phyloP scores from a whole-genome alignment of 2,113 vertebrate genomes.

The Brachyhypopomus occidentalis region DNA sequence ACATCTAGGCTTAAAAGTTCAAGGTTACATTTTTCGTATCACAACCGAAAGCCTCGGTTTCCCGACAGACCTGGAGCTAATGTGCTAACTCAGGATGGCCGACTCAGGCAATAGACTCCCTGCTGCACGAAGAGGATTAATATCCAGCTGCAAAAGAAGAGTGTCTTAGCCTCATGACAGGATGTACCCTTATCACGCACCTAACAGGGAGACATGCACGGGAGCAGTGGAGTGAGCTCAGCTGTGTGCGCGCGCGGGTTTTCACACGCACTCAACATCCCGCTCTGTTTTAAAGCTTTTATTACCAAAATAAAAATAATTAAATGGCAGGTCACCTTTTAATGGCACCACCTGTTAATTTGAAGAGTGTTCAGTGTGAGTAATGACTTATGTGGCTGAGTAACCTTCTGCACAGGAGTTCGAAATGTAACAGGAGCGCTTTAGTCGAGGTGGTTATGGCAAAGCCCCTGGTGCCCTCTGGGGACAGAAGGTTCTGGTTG shows the following conservation, averaged over 20 bases:
- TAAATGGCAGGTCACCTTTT: too few relatives aligned
- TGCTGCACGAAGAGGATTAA: conserved; percentile 48
- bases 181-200: conserved; percentile 48
- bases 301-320: too few relatives aligned
- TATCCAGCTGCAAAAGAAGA: conserved; percentile 40
- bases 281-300: too few relatives aligned
- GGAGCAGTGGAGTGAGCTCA: background rate
- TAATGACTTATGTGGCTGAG: too few relatives aligned
- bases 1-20: conserved; percentile 46
- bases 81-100: conserved; percentile 12
- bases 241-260: background rate
- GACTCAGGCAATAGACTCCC: conserved; percentile 31
- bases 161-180: conserved; percentile 37
- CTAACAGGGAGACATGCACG: conserved; percentile 13
- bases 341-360: too few relatives aligned
- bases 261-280: background rate
- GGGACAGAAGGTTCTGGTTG: too few relatives aligned
- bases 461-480: too few relatives aligned
- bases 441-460: too few relatives aligned
- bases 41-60: conserved; percentile 31
- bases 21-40: conserved; percentile 48
- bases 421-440: too few relatives aligned
- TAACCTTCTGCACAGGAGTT: too few relatives aligned
- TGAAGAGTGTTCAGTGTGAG: too few relatives aligned
- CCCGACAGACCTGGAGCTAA: conserved; percentile 31